Percentiles rank a stretch among this genome's conserved stretches.
Conservation (phyloP, 2,797 vertebrate genomes). For the Cryptoblepharus egeriae region DNA sequence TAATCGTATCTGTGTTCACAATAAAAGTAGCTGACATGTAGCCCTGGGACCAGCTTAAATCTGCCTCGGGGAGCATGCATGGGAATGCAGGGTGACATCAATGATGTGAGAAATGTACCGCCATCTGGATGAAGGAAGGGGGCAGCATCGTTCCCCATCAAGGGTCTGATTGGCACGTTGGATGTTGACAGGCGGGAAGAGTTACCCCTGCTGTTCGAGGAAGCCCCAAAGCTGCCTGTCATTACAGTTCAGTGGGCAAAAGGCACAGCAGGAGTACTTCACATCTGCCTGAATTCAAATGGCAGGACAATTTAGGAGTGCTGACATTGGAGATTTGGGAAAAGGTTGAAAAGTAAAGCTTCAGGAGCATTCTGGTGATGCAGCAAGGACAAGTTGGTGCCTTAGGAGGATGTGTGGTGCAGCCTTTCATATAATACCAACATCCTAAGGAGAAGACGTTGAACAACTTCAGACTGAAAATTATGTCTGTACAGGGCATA, state of each 20-base stretch:
- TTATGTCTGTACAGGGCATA: background rate
- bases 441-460: background rate
- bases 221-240: conserved; percentile 42
- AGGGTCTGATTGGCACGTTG: conserved; percentile 26
- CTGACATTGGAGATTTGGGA: conserved; percentile 14
- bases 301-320: conserved; percentile 28
- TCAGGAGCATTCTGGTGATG: background rate
- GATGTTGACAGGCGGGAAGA: conserved; percentile 36
- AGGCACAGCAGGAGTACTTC: conserved; percentile 32
- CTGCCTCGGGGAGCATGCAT: background rate
- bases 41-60: background rate
- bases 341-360: background rate
- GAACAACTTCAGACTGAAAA: background rate
- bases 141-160: conserved; percentile 28
- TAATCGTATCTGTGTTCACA: background rate
- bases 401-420: background rate
- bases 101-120: conserved; percentile 30
- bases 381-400: background rate
- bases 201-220: conserved; percentile 34
- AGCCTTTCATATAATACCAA: background rate
- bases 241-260: conserved; percentile 34
- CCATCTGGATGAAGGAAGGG: conserved; percentile 35
- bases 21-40: conserved; percentile 6
- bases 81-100: conserved; percentile 5
- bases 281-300: conserved; percentile 33